Evolutionary conservation across 2,888 invertebrate species (phyloP).

Genomic region (Conus canariensis): DNA sequence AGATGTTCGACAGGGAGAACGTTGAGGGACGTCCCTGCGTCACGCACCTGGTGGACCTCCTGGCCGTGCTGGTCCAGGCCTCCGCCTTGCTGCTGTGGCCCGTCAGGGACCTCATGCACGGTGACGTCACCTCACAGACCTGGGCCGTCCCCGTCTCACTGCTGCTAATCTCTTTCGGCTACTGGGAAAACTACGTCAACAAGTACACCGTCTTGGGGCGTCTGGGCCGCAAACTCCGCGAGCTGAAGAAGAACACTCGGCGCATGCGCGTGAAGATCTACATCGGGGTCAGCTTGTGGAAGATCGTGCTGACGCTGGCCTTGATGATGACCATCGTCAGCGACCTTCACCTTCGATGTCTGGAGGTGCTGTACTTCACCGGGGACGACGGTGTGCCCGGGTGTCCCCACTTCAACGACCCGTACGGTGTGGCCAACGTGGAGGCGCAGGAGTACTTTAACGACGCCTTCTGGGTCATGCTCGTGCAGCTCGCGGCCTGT

Average conservation of each 20-base stretch:
- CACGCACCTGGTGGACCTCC: slow-evolving; percentile 56
- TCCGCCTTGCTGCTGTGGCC: slow-evolving; percentile 66
- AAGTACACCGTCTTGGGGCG: slow-evolving; percentile 87
- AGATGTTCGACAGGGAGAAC: slow-evolving; percentile 63
- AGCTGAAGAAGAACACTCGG: slow-evolving; percentile 87
- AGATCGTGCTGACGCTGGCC: slow-evolving; percentile 89
- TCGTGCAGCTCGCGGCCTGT: slow-evolving; percentile 89
- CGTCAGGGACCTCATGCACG: slow-evolving; percentile 48
- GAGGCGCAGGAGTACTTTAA: slow-evolving; percentile 52
- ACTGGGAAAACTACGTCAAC: slow-evolving; percentile 99
- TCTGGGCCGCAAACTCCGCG: slow-evolving; percentile 72
- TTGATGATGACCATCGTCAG: slow-evolving; percentile 83
- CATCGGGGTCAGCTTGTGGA: slow-evolving; percentile 94
- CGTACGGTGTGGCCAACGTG: slow-evolving; percentile 54
- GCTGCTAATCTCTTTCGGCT: slow-evolving; percentile 92
- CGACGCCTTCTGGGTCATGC: slow-evolving; percentile 65
- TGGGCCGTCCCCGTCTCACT: slow-evolving; percentile 92
- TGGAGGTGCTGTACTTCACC: slow-evolving; percentile 61
- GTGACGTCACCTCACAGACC: slow-evolving; percentile 57
- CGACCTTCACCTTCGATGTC: slow-evolving; percentile 58
- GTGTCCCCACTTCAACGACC: slow-evolving; percentile 62
- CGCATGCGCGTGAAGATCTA: slow-evolving; percentile 92
- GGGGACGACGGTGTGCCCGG: slow-evolving; percentile 56
- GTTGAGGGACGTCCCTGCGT: slow-evolving; percentile 56
- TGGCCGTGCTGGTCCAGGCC: slow-evolving; percentile 61